These are phyloP conservation scores for Beaufortia kweichowensis DNA, from an alignment of 2,113 vertebrate genomes.

Conservation along the genomic window DNA sequence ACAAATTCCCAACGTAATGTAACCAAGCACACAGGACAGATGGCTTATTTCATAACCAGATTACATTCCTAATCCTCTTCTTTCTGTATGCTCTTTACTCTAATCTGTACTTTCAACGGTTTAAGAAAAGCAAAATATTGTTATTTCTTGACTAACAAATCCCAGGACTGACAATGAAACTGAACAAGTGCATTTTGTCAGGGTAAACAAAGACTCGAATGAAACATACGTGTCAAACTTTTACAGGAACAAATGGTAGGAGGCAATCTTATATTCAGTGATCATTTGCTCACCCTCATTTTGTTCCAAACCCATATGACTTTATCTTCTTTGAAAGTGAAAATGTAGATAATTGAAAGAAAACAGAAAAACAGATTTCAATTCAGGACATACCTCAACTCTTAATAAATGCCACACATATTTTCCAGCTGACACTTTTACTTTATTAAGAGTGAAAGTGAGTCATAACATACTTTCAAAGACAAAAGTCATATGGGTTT, in stretches of 20 bases:
- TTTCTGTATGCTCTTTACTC: conserved; percentile 14
- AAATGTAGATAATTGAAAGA: no score
- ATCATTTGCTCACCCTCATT: no score
- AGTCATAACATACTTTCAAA: no score
- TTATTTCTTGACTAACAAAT: conserved; percentile 36
- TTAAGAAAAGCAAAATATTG: conserved; percentile 34
- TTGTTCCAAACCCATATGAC: no score
- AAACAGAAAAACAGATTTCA: no score
- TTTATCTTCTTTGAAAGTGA: no score
- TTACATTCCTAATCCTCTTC: conserved; percentile 38
- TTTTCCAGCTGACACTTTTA: no score
- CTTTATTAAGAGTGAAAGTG: no score
- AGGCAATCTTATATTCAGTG: background rate
- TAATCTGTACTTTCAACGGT: conserved; percentile 42
- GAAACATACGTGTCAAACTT: background rate
- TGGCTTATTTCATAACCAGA: conserved; percentile 42
- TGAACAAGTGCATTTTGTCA: background rate
- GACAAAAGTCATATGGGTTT: no score
- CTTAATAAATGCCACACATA: no score
- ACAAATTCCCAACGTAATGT: background rate
- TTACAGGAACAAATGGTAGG: background rate
- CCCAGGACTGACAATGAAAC: background rate
- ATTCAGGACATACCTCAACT: no score
- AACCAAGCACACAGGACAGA: conserved; percentile 20
- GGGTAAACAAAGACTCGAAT: background rate